Evolutionary conservation across 2,797 vertebrate species (phyloP), one percentile per base, ranked within the genome.

Genomic region (Decapterus maruadsi): DNA sequence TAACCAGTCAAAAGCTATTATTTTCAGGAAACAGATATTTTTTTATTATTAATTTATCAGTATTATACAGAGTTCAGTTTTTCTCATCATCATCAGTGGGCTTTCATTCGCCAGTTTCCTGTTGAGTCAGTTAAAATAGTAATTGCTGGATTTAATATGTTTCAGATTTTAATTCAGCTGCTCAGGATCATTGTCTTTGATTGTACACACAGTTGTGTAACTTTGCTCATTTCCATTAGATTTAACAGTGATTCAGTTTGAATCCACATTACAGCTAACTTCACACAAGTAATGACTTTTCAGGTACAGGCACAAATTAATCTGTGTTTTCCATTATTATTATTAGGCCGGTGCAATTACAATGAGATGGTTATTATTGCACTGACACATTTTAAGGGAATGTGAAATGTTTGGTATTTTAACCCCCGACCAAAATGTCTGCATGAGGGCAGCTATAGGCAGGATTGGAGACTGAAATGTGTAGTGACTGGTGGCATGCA

Each of bases 401-500:
- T 60, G 70, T 66, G 17, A 73, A 75, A 29, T 4, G 2, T 46
- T 66, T 77, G 16, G 26, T 53, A 54, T 66, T 60, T 75, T 56
- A 57, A 73, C 51, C 58, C 3, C 3, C 63, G 43, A 72, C 65
- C 4, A 59, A 76, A 53, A 73, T 75, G 53, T 58, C 10, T 50
- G 43, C 31, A 45, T 4, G 26, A 54, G 45, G 48, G 55, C 56
- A 50, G 58, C 61, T 68, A 16, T 43, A 46, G 54, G 45, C 68
- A 68, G 7, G 34, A 36, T 7, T 14, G 51, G 65, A 62, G 68
- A 63, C 38, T 82, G 53, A 80, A 69, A 84, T 81, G 68, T 46
- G 45, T 54, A 81, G 67, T 43, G 68, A 72, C 43, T 34, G 56
- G 40, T 81, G 73, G 73, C 20, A 10, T 77, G 57, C 53, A n/a